These are phyloP conservation scores for Cepphus grylle DNA, from an alignment of 2,113 vertebrate species.

Conservation along the genomic window DNA sequence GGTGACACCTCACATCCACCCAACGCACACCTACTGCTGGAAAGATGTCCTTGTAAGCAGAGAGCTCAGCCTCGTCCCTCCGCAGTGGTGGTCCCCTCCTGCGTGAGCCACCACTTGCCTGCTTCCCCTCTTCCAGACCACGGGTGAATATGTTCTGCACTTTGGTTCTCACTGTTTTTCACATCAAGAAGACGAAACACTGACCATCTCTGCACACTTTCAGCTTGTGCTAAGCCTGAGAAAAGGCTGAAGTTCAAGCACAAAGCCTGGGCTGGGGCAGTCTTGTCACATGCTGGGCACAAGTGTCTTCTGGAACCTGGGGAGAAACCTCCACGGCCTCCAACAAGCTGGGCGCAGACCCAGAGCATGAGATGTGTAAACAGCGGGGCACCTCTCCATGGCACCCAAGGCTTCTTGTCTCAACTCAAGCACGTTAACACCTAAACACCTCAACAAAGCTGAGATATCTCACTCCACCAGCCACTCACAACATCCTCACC, in stretches of 20 bases:
- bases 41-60: neutral
- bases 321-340: neutral
- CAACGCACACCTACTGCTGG: neutral
- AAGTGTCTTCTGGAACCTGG: neutral
- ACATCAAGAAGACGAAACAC: neutral
- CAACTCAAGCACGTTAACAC: neutral
- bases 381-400: neutral
- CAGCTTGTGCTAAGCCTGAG: neutral
- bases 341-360: accelerated
- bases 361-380: neutral
- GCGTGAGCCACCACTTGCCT: neutral
- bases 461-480: neutral
- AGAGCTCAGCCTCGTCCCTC: neutral
- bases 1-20: neutral
- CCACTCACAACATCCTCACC: neutral
- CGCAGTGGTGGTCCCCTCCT: accelerated
- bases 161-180: neutral
- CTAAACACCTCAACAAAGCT: neutral
- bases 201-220: neutral
- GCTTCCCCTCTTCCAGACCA: accelerated
- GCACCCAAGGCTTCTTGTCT: neutral
- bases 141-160: accelerated
- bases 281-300: neutral
- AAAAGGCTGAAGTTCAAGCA: neutral
- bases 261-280: neutral